Evolutionary conservation across 1,140 invertebrate genomes (phyloP).

Genomic region (Anagrus nilaparvatae): DNA sequence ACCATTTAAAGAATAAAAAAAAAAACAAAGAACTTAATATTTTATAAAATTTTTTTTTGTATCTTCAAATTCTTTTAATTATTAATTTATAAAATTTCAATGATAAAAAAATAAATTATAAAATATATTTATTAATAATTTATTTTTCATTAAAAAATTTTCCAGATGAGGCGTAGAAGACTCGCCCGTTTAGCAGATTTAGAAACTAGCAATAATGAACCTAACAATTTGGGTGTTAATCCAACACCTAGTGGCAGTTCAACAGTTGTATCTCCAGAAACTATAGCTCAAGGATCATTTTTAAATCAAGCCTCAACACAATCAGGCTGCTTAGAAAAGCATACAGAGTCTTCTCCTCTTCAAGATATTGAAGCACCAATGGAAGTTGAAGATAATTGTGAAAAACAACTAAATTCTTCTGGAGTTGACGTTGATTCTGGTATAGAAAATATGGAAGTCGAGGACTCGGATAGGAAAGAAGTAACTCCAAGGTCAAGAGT

Average conservation of each 20-base stretch:
- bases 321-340: no score
- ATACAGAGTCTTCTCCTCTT: no score
- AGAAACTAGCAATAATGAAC: constrained; percentile 23
- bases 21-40: no score
- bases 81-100: no score
- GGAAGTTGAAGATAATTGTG: constrained; percentile 48
- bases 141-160: constrained; percentile 11
- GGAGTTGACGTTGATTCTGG: constrained; percentile 60
- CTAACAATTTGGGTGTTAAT: constrained; percentile 13
- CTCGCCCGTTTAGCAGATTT: constrained; percentile 52
- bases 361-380: constrained; percentile 37
- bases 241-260: constrained; percentile 28
- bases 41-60: no score
- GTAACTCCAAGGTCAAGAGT: constrained; percentile 35
- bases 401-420: constrained; percentile 40
- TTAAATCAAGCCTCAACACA: no score
- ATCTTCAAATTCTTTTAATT: no score
- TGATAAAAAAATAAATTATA: no score
- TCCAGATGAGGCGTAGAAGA: constrained; percentile 57
- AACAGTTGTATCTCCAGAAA: constrained; percentile 19
- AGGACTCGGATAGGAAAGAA: constrained; percentile 42
- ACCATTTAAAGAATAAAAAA: no score
- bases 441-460: constrained; percentile 68
- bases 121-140: constrained; percentile 1
- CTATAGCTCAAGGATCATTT: background rate